These are phyloP conservation scores for Corythornis leucogaster DNA, from an alignment of 2,797 vertebrate species.

Conservation along the genomic window DNA sequence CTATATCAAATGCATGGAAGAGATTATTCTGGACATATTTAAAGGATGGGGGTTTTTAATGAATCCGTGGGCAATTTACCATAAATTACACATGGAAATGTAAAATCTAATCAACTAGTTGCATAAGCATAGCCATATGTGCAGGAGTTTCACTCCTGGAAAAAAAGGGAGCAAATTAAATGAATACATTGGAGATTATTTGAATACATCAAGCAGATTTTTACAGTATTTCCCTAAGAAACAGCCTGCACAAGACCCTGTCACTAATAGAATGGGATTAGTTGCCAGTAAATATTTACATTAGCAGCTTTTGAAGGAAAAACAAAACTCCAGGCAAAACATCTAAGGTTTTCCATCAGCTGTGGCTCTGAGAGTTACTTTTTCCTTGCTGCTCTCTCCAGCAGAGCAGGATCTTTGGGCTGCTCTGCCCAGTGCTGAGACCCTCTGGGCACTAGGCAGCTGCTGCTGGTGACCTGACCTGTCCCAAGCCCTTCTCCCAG, in stretches of 20 bases:
- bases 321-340: constrained; percentile 40
- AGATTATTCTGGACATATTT: constrained; percentile 6
- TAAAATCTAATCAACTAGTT: constrained; percentile 63
- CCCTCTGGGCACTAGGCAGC: not conserved
- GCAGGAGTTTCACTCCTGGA: constrained; percentile 1
- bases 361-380: not conserved
- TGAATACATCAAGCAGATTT: constrained; percentile 56
- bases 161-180: constrained; percentile 17
- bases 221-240: constrained; percentile 49
- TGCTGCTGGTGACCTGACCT: not conserved
- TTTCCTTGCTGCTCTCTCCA: not conserved
- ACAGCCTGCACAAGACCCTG: not conserved
- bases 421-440: not conserved
- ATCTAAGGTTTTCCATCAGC: not conserved
- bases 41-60: not conserved
- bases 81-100: constrained; percentile 66
- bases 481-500: not conserved
- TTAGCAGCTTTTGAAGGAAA: constrained; percentile 28
- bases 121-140: constrained; percentile 56
- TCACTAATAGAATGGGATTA: constrained; percentile 18
- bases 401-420: not conserved
- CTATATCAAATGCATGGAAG: not conserved
- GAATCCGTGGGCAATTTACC: constrained; percentile 45
- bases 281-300: constrained; percentile 62
- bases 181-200: constrained; percentile 30